A percentile compares a stretch with the other conserved stretches of the same genome.
phyloP scores from a whole-genome alignment of 2,113 vertebrate species.

The Gymnarchus niloticus region DNA sequence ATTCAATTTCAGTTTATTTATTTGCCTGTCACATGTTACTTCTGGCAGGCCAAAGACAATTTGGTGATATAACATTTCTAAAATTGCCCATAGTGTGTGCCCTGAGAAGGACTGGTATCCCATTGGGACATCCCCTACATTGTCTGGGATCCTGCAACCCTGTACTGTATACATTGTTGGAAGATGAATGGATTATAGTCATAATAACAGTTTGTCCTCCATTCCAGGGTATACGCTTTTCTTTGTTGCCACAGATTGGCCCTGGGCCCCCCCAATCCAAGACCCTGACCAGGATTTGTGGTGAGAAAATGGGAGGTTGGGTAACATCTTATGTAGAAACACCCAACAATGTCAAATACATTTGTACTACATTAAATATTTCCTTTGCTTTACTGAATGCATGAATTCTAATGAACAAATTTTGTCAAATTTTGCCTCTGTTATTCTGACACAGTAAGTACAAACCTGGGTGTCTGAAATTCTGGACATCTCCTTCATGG shows the following conservation, averaged over 20 bases:
- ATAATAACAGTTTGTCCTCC: no score
- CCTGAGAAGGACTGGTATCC: background rate
- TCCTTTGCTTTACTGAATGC: no score
- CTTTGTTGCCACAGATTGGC: no score
- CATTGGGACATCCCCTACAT: background rate
- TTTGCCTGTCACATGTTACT: no score
- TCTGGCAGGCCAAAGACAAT: background rate
- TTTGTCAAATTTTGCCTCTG: background rate
- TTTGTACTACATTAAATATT: background rate
- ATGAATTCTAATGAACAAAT: no score
- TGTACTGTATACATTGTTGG: no score
- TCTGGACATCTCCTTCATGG: no score
- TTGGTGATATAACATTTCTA: background rate
- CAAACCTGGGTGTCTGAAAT: background rate
- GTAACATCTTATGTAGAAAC: background rate
- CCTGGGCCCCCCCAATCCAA: no score
- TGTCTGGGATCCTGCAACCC: background rate
- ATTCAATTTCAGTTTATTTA: background rate
- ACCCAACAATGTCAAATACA: background rate
- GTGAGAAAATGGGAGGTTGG: no score
- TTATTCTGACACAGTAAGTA: background rate
- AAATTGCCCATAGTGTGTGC: background rate
- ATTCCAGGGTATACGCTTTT: no score
- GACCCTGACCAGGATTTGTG: no score
- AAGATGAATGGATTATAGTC: background rate